Base-by-base conservation (phyloP, 2,797 vertebrate species). In the Pagetopsis macropterus region DNA sequence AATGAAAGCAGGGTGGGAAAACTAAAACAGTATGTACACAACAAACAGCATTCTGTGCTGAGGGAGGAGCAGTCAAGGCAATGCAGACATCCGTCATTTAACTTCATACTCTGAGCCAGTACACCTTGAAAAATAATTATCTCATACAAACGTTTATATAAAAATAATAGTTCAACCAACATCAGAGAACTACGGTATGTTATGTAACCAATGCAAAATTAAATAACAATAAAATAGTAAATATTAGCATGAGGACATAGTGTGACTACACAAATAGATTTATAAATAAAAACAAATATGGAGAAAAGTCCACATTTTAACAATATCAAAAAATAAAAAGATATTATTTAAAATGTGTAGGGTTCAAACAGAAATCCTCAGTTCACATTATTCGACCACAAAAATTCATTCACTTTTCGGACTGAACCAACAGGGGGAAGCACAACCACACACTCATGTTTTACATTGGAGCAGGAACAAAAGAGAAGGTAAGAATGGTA, bases 131-230 rank as follows among this genome's bases (percentile, higher is more conserved):
- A 86, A 86, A 70, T 44, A 81, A 72, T 64, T 60, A 74, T 83
- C 67, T 85, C 76, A 85, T 88, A 90, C 79, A 89, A 89, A 89
- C 70, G 41, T 76, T 70, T 80, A 83, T 81, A 82, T 81, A 91
- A 84, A 90, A 84, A 88, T 51, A 84, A 76, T 62, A 63, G 67
- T 81, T 64, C 75, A 78, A 70, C 66, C 63, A 81, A 85, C 76
- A 89, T 83, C 75, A 50, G 70, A 83, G 51, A 62, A 85, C 84
- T 89, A 93, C 76, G 50, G 68, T 70, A 83, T 78, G 74, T 79
- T 81, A 78, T 88, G 88, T 87, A 91, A 81, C 87, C 88, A 81
- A 82, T 93, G 93, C 87, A 92, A 92, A 92, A 85, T 82, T 91
- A 92, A 91, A 93, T 87, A 87, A 88, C 49, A 87, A 85, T 76